phyloP scores from a whole-genome alignment of 1,140 invertebrate genomes.

The Drosophila virilis region DNA sequence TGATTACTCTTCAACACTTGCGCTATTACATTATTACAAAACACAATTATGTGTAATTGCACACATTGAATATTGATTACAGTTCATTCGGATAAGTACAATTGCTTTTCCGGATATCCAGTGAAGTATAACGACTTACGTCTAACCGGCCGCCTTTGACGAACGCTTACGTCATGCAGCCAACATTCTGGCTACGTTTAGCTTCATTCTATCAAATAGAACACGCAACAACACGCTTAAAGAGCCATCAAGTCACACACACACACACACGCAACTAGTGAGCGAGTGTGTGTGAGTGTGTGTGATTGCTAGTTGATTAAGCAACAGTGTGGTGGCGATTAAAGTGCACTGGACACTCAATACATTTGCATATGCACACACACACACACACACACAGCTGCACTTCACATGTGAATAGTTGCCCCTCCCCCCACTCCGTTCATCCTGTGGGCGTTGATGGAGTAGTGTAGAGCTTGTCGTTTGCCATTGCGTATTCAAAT shows the following conservation, averaged over 20 bases:
- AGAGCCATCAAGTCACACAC: slow-evolving; percentile 53
- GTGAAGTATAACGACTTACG: too few relatives aligned
- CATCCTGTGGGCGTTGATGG: slow-evolving; percentile 2
- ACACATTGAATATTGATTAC: too few relatives aligned
- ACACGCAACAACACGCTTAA: slow-evolving; percentile 67
- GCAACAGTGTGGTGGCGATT: slow-evolving; percentile 76
- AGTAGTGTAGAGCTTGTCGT: slow-evolving; percentile 8
- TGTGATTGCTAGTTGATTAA: slow-evolving; percentile 75
- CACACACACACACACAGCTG: slow-evolving; percentile 18
- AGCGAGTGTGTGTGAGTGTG: slow-evolving; percentile 23
- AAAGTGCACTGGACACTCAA: slow-evolving; percentile 72
- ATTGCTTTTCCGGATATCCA: too few relatives aligned
- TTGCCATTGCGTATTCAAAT: slow-evolving; percentile 74
- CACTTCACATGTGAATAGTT: not conserved
- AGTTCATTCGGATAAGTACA: too few relatives aligned
- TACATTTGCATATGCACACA: slow-evolving; percentile 63
- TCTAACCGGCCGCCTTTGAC: slow-evolving; percentile 10
- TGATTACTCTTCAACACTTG: too few relatives aligned
- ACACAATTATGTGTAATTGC: too few relatives aligned
- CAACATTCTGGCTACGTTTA: slow-evolving; percentile 7
- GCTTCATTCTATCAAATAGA: slow-evolving; percentile 68
- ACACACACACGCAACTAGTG: slow-evolving; percentile 4
- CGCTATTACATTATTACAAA: too few relatives aligned
- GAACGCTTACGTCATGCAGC: slow-evolving; percentile 62
- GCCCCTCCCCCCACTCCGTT: too few relatives aligned